Base-by-base conservation (phyloP, 2,797 vertebrate species). In the Florisuga fusca region DNA sequence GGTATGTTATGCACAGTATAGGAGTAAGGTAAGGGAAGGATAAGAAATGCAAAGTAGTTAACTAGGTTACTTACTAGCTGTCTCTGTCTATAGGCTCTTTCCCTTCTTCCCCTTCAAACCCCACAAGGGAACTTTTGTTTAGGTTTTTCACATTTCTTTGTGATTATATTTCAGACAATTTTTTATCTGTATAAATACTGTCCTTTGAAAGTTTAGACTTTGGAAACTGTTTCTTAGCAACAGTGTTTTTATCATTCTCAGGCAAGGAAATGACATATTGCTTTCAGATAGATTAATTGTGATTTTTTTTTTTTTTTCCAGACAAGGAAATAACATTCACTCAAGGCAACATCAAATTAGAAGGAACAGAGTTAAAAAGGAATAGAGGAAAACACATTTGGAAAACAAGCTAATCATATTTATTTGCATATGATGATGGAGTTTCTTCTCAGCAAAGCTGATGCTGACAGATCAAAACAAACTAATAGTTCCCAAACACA, bases 171-270 rank as follows among this genome's bases (percentile, higher is more conserved):
- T 46, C 31, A 27, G n/a, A 71, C 25, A 13, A 20, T 75, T 50
- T 72, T 19, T 58, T 45, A 76, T 74, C 38, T 63, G 4, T 78
- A 46, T 41, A 88, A 87, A 55, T 66, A 23, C 79, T 84, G 53
- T 79, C 93, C 55, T 94, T 92, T 83, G 71, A 92, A 96, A 95
- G 69, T 48, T 80, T 57, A 94, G 29, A 90, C 88, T 93, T 72
- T 81, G 71, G 45, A 87, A 76, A 67, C 36, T 36, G 73, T 94
- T 94, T 84, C 62, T 72, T 84, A 96, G 83, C 68, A 84, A 96
- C 63, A 89, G 45, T 38, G 57, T 93, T 58, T 61, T 94, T 94
- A 74, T 53, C 57, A 57, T 91, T 90, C 64, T 77, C 58, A 78
- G 67, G 59, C 57, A 93, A 80, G 10, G 61, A 76, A 96, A 83